A percentile compares a stretch with the other conserved stretches of the same genome.
Conservation (phyloP, 2,797 vertebrate genomes). For the Urophycis tenuis region DNA sequence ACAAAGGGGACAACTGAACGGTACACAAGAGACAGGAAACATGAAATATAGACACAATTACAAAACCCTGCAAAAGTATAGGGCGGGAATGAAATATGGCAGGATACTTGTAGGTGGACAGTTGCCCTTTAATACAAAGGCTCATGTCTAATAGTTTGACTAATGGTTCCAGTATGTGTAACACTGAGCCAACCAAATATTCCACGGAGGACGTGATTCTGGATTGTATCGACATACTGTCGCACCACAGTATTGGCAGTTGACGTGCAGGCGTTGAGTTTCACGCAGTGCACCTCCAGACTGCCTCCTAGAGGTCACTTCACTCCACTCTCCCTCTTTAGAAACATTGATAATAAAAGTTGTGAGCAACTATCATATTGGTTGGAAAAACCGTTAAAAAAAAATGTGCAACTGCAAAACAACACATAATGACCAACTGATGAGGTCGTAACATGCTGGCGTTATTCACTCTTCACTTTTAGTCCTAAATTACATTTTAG, state of each 20-base stretch:
- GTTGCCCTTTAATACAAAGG: not conserved
- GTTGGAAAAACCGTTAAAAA: not conserved
- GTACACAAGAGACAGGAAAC: not conserved
- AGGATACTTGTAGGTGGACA: slow-evolving; percentile 1
- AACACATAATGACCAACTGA: too few species aligned
- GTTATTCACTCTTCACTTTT: not conserved
- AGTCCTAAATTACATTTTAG: too few species aligned
- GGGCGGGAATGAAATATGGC: not conserved
- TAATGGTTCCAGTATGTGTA: not conserved
- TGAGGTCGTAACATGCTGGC: not conserved
- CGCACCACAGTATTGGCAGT: not conserved
- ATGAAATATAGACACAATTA: not conserved
- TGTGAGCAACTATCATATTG: not conserved
- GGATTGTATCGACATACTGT: not conserved
- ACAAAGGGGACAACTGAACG: not conserved
- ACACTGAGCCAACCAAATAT: not conserved
- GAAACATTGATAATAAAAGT: not conserved
- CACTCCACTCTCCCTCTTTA: not conserved
- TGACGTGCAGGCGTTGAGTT: not conserved
- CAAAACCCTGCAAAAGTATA: not conserved
- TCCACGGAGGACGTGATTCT: not conserved
- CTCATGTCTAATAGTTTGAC: not conserved
- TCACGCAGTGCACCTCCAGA: slow-evolving; percentile 5
- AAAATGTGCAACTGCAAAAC: too few species aligned
- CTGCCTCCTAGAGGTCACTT: slow-evolving; percentile 13